Conservation (phyloP, 2,113 vertebrate genomes). For the Hylia prasina region DNA sequence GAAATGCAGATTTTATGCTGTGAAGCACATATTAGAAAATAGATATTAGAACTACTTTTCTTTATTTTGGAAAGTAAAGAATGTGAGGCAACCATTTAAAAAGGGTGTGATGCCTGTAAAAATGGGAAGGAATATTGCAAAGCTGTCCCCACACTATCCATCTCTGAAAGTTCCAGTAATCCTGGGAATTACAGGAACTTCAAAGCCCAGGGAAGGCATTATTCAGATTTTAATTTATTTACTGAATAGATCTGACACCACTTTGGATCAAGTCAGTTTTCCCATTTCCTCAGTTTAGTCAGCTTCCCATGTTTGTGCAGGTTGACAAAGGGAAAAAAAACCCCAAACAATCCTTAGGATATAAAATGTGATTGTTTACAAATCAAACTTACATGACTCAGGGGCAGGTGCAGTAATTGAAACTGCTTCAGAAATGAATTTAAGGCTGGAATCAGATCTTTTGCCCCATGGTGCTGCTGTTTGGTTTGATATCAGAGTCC, state of each 20-base stretch:
- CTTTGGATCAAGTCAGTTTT: background rate
- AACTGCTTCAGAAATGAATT: background rate
- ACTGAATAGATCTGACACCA: background rate
- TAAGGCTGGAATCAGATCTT: background rate
- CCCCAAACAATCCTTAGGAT: background rate
- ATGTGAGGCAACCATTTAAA: background rate
- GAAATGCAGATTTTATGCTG: too few relatives aligned
- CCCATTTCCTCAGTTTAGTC: conserved; percentile 53
- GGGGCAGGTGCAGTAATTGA: background rate
- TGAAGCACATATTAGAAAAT: background rate
- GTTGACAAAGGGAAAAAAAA: background rate
- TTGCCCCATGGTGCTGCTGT: background rate
- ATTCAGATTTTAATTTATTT: background rate
- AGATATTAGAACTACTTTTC: background rate
- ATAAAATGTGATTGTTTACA: background rate
- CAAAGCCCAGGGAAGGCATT: background rate
- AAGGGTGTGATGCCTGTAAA: background rate
- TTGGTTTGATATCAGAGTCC: background rate
- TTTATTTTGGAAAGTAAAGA: background rate
- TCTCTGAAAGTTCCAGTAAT: background rate
- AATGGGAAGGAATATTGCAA: background rate
- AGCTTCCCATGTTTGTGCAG: conserved; percentile 45
- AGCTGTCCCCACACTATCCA: background rate
- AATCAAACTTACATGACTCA: background rate
- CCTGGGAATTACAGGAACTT: background rate